These are phyloP conservation scores for Drosophila pseudoananassae DNA, from an alignment of 1,140 invertebrate genomes.

Conservation along the genomic window DNA sequence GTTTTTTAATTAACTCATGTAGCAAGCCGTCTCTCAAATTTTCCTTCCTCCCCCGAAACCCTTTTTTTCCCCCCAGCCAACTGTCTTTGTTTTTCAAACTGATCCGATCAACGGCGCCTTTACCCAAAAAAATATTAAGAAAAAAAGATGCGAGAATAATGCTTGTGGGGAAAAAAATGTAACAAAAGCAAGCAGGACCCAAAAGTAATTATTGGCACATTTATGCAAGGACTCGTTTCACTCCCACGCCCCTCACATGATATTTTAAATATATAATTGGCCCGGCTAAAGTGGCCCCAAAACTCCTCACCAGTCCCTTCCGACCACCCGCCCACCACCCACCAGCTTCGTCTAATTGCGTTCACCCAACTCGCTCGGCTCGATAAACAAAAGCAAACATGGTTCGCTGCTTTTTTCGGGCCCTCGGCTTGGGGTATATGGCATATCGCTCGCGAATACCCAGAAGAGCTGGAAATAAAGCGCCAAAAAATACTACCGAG, in stretches of 20 bases:
- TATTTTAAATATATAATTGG: slow-evolving; percentile 80
- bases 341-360: slow-evolving; percentile 65
- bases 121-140: slow-evolving; percentile 17
- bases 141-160: slow-evolving; percentile 13
- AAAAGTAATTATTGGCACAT: slow-evolving; percentile 82
- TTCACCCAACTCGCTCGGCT: slow-evolving; percentile 41
- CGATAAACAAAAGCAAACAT: slow-evolving; percentile 53
- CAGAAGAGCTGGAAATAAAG: slow-evolving; percentile 20
- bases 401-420: slow-evolving; percentile 50
- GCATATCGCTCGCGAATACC: slow-evolving; percentile 10
- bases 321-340: neutral
- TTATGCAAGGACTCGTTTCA: slow-evolving; percentile 70
- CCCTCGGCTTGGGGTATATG: slow-evolving; percentile 20
- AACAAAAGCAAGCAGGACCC: slow-evolving; percentile 57
- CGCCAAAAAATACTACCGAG: slow-evolving; percentile 6
- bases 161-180: slow-evolving; percentile 5
- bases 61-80: slow-evolving; percentile 2
- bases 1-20: slow-evolving; percentile 79
- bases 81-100: slow-evolving; percentile 46
- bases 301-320: neutral
- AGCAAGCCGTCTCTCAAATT: slow-evolving; percentile 12
- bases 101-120: slow-evolving; percentile 62
- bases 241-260: slow-evolving; percentile 51
- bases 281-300: slow-evolving; percentile 38
- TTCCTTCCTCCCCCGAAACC: neutral